Evolutionary conservation across 2,888 invertebrate genomes (phyloP).

Genomic region (Synanthedon formicaeformis): DNA sequence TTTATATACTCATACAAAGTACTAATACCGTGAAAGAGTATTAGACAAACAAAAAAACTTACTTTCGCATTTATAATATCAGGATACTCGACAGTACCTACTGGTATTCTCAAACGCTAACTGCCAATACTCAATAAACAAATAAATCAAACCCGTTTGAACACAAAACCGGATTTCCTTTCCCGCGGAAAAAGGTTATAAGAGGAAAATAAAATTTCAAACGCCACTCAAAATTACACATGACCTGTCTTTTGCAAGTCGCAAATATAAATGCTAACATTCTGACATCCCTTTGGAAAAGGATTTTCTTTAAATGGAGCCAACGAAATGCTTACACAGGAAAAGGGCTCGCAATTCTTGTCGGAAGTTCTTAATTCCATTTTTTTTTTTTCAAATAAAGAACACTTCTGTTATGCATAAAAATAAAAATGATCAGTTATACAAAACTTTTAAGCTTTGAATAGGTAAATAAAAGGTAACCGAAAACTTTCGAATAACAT

Average conservation of each 20-base stretch:
- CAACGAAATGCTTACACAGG: slow-evolving; percentile 3
- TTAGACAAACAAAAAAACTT: no score
- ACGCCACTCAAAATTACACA: slow-evolving; percentile 9
- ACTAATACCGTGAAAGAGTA: no score
- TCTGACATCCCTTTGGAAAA: slow-evolving; percentile 3
- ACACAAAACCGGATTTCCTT: slow-evolving; percentile 4
- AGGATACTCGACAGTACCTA: slow-evolving; percentile 4
- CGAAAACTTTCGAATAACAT: no score
- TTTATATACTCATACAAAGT: no score
- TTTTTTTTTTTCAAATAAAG: no score
- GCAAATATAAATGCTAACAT: slow-evolving; percentile 5
- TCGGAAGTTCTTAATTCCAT: slow-evolving; percentile 1
- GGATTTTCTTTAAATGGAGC: slow-evolving; percentile 4
- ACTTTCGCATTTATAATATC: background rate
- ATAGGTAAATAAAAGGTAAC: no score
- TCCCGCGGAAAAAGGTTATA: slow-evolving; percentile 2
- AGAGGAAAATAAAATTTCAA: slow-evolving; percentile 6
- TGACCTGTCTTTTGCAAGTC: slow-evolving; percentile 3
- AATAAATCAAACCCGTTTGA: slow-evolving; percentile 8
- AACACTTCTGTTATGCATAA: no score
- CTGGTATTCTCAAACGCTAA: background rate
- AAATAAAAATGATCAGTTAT: no score
- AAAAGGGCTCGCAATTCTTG: slow-evolving; percentile 4
- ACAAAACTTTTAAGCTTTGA: no score
- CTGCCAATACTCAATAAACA: slow-evolving; percentile 3